Conservation (phyloP, 2,888 invertebrate genomes). For the Dryobotodes eremita region DNA sequence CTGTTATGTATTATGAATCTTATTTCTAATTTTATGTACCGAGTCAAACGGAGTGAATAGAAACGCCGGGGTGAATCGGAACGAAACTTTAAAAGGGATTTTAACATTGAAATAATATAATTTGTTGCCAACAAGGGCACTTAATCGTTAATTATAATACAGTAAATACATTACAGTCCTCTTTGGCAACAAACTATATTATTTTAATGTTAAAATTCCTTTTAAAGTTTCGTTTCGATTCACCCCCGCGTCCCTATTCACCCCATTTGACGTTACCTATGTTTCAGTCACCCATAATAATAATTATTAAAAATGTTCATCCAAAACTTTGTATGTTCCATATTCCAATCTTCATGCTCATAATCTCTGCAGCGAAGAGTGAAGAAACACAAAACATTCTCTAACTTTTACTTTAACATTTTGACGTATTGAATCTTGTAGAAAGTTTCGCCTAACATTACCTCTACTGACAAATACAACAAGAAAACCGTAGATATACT, state of each 20-base stretch:
- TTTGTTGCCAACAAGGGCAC: too few relatives aligned
- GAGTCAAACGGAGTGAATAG: too few relatives aligned
- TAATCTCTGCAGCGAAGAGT: not conserved
- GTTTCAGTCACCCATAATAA: not conserved
- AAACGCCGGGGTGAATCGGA: too few relatives aligned
- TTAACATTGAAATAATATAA: too few relatives aligned
- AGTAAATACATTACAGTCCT: too few relatives aligned
- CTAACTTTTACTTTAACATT: slow-evolving; percentile 29
- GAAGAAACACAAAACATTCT: slow-evolving; percentile 25
- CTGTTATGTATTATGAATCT: not conserved
- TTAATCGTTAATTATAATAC: too few relatives aligned
- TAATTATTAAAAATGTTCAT: not conserved
- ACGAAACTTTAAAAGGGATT: too few relatives aligned
- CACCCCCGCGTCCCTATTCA: too few relatives aligned
- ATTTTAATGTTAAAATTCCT: too few relatives aligned
- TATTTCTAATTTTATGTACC: not conserved
- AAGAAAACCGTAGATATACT: not conserved
- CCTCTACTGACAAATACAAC: not conserved
- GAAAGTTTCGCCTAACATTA: slow-evolving; percentile 19
- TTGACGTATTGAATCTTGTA: slow-evolving; percentile 30
- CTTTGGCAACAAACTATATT: too few relatives aligned
- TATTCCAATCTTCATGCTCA: not conserved
- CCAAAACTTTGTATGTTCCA: not conserved
- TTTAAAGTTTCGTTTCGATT: too few relatives aligned
- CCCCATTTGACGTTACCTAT: too few relatives aligned